phyloP scores from a whole-genome alignment of 1,140 invertebrate species.

The Listronotus bonariensis region DNA sequence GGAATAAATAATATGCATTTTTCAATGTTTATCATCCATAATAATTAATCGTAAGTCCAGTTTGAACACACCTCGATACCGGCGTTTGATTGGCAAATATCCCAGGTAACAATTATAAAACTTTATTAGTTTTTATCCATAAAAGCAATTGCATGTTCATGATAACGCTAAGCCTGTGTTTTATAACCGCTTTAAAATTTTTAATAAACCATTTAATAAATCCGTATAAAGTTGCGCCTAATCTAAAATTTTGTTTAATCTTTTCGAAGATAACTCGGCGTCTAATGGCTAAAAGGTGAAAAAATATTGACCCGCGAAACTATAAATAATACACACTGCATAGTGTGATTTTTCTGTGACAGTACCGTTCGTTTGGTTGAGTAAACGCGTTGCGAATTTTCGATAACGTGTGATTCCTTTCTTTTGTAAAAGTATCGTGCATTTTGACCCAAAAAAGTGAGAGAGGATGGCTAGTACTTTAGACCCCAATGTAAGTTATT shows the following conservation, averaged over 20 bases:
- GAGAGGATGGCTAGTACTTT: slow-evolving; percentile 1
- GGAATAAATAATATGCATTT: too few species aligned
- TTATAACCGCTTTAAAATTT: too few species aligned
- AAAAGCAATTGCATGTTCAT: too few species aligned
- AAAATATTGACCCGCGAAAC: slow-evolving; percentile 17
- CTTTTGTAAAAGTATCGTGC: background rate
- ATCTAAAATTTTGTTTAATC: slow-evolving; percentile 2
- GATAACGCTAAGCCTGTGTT: too few species aligned
- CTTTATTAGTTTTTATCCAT: too few species aligned
- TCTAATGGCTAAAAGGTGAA: slow-evolving; percentile 13
- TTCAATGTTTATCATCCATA: too few species aligned
- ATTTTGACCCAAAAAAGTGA: background rate
- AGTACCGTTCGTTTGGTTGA: slow-evolving; percentile 6
- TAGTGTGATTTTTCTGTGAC: slow-evolving; percentile 10
- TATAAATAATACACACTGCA: slow-evolving; percentile 15
- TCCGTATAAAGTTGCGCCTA: background rate
- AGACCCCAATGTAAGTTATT: slow-evolving; percentile 10
- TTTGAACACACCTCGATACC: too few species aligned
- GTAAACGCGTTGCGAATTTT: slow-evolving; percentile 11
- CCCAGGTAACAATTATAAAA: too few species aligned
- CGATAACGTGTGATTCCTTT: slow-evolving; percentile 3
- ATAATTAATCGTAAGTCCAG: too few species aligned
- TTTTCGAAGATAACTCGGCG: slow-evolving; percentile 14
- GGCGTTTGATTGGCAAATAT: too few species aligned
- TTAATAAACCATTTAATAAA: background rate